Evolutionary conservation across 1,140 invertebrate species (phyloP), one percentile per base, ranked within the genome.

Genomic region (Euura saliciscinereae): DNA sequence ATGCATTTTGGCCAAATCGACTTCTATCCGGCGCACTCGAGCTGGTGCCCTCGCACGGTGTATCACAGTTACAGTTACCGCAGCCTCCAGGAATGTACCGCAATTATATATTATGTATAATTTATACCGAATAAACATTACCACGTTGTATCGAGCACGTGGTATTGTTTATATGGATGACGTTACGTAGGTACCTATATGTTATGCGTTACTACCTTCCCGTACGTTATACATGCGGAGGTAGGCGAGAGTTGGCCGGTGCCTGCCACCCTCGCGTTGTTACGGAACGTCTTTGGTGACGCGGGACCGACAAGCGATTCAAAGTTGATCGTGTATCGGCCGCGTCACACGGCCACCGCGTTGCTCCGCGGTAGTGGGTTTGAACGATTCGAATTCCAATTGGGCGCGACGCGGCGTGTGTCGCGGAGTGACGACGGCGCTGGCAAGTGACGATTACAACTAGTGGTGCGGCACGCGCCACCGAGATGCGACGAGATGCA

Each of bases 251-350:
- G 8, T 6, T 11, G 51, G 51, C 10, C 0, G 3, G 51, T 59
- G 51, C 13, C 51, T 6, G 51, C 51, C 51, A 59, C 51, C 51
- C 51, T 59, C 51, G 51, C 51, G 10, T 59, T 59, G 51, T n/a
- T 6, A n/a, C 51, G 13, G 51, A 59, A n/a, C 3, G 51, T 59
- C 51, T 59, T 6, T 3, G 51, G 51, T 59, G 51, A 59, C 51
- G 51, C 51, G 51, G 51, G 51, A 28, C 28, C 28, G 28, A 28
- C 28, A 59, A n/a, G 51, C 13, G 51, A 59, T 59, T 6, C 13
- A 59, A 59, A 59, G 28, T n/a, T n/a, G 51, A 59, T 59, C 51
- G 51, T 59, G 51, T 11, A 59, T 59, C 51, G 51, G 51, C 51
- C 8, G 51, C 51, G 51, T 59, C 51, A 59, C 51, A 59, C 51